These are phyloP conservation scores for Omphaloscelis lunosa DNA, from an alignment of 2,888 invertebrate genomes.

Conservation along the genomic window DNA sequence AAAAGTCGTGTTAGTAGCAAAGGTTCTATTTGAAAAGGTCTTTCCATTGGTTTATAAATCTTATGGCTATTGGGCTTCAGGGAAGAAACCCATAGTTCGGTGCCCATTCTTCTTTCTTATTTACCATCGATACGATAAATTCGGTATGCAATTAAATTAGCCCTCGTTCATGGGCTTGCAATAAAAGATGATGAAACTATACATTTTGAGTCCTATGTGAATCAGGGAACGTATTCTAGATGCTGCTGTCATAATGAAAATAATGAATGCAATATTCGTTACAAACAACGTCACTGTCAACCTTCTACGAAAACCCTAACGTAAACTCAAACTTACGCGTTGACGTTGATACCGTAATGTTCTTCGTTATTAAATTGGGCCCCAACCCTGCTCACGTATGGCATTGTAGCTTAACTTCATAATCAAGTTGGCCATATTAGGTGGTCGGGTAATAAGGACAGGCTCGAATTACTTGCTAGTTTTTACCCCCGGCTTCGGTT, in stretches of 20 bases:
- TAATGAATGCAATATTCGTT: background rate
- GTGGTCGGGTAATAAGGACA: slow-evolving; percentile 52
- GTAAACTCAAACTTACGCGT: slow-evolving; percentile 37
- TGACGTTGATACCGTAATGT: slow-evolving; percentile 38
- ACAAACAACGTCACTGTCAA: background rate
- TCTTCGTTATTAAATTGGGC: slow-evolving; percentile 59
- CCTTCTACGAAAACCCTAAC: slow-evolving; percentile 21
- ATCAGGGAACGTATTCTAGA: background rate
- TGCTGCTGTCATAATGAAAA: background rate
- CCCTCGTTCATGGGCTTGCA: background rate
- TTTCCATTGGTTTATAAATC: too few relatives aligned
- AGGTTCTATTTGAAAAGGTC: too few relatives aligned
- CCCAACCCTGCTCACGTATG: slow-evolving; percentile 51
- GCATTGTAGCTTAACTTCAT: slow-evolving; percentile 55
- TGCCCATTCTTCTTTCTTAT: background rate
- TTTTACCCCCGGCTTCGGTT: slow-evolving; percentile 30
- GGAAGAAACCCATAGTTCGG: too few relatives aligned
- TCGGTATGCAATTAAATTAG: background rate
- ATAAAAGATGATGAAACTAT: background rate
- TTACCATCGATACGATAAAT: background rate
- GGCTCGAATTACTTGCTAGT: slow-evolving; percentile 52
- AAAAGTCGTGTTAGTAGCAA: too few relatives aligned
- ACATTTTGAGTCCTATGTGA: background rate
- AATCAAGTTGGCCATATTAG: slow-evolving; percentile 60
- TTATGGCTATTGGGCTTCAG: too few relatives aligned